Evolutionary conservation across 2,888 invertebrate species (phyloP), one percentile per base, ranked within the genome.

Genomic region (Lissonota sp.): DNA sequence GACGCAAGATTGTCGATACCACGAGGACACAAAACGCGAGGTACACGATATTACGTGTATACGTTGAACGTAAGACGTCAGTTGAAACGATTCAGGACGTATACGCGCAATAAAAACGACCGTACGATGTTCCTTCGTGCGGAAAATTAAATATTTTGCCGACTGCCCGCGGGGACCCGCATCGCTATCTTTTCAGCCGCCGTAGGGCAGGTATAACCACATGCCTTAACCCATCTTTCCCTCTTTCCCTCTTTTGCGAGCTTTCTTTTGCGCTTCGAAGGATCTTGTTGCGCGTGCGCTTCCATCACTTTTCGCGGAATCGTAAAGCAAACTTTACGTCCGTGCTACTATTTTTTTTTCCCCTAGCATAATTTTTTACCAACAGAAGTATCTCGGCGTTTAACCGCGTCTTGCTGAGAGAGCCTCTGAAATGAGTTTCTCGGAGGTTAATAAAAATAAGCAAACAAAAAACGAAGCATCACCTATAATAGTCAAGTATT

Each of bases 101-200:
- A 44, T 44, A 79, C 63, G 73, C 63, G 84, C 76, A 83, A 83
- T 84, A 83, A 81, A 83, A 84, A 79, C 67, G 79, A 70, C 26
- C 49, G 72, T 66, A 75, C 73, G 64, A 69, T 84, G 83, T 58
- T 75, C 51, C 71, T 64, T 75, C 82, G 69, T 73, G 75, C 76
- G 57, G 79, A 81, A 83, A 84, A 83, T 84, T 77, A 82, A 84
- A 84, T 84, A 82, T 83, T 66, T 74, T 79, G 77, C 70, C 75
- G 80, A 70, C 53, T 74, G 81, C 73, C 74, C 77, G 37, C 53
- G 46, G 70, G 77, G 42, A 26, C 14, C n/a, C 14, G 40, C 46
- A 53, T 60, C 60, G 70, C 53, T 67, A 76, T 67, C 72, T 76
- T 67, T 71, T 66, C 69, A 53, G 40, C 6, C 51, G 71, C 16